Conservation (phyloP, 2,113 vertebrate species). For the Ptilonorhynchus violaceus region DNA sequence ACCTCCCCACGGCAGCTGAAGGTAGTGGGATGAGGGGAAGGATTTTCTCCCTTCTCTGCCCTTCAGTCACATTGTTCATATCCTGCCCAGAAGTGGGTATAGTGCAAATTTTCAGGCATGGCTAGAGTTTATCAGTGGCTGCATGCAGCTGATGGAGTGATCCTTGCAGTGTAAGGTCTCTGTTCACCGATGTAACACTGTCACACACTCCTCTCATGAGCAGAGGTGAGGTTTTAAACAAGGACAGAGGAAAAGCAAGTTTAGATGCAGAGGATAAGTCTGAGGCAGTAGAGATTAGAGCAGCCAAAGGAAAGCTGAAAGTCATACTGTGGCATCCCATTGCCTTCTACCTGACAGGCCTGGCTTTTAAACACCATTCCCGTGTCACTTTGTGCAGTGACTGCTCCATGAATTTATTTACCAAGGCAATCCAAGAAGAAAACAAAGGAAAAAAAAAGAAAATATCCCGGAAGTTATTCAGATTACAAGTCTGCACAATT, state of each 20-base stretch:
- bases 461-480: conserved; percentile 19
- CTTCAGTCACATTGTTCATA: background rate
- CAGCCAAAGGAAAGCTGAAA: background rate
- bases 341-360: background rate
- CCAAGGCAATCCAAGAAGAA: background rate
- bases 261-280: background rate
- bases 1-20: background rate
- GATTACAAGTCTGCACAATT: conserved; percentile 46
- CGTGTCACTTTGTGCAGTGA: background rate
- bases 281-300: background rate
- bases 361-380: background rate
- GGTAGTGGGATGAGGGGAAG: background rate
- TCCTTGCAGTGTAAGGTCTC: background rate
- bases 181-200: background rate
- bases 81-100: background rate
- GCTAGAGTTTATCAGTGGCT: background rate
- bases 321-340: background rate
- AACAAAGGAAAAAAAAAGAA: background rate
- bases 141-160: background rate
- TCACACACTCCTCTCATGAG: background rate
- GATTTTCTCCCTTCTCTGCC: background rate
- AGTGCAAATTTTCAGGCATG: background rate
- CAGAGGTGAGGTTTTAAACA: background rate
- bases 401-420: conserved; percentile 20
- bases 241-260: background rate